A percentile compares a stretch with the other conserved stretches of the same genome.
These are phyloP conservation scores for Sciurus niger DNA, from an alignment of 2,113 vertebrate species.

Conservation along the genomic window DNA sequence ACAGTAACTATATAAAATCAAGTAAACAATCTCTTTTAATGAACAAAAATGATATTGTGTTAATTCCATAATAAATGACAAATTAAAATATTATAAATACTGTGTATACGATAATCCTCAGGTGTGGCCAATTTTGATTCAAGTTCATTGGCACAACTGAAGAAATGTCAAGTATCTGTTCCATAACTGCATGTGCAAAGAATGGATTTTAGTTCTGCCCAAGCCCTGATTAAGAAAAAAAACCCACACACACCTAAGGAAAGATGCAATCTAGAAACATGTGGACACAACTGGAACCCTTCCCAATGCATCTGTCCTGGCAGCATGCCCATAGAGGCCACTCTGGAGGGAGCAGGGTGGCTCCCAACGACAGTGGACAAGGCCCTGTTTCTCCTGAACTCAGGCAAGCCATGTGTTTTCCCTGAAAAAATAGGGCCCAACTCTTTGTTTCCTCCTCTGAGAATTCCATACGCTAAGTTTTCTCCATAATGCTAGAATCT, in stretches of 20 bases:
- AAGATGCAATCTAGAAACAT: not conserved
- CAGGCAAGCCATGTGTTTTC: not conserved
- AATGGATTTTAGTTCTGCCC: not conserved
- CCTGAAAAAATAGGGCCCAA: not conserved
- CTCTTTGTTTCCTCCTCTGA: constrained; percentile 10
- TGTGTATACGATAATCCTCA: not conserved
- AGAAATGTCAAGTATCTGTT: constrained; percentile 8
- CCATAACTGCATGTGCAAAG: not conserved
- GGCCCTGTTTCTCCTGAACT: not conserved
- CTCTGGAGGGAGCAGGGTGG: not conserved
- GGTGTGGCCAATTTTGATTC: not conserved
- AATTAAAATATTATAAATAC: not conserved
- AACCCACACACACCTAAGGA: not conserved
- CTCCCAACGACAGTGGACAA: not conserved
- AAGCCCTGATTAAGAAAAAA: not conserved
- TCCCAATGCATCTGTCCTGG: not conserved
- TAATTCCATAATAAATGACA: not conserved
- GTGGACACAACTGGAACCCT: not conserved
- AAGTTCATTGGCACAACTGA: not conserved
- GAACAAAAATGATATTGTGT: not conserved
- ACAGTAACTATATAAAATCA: not conserved
- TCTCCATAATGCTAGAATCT: constrained; percentile 69
- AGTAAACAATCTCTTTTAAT: not conserved
- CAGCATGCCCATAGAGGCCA: not conserved
- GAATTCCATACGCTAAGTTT: constrained; percentile 65